Conservation (phyloP, 2,888 invertebrate genomes). For the Norana najaformis region DNA sequence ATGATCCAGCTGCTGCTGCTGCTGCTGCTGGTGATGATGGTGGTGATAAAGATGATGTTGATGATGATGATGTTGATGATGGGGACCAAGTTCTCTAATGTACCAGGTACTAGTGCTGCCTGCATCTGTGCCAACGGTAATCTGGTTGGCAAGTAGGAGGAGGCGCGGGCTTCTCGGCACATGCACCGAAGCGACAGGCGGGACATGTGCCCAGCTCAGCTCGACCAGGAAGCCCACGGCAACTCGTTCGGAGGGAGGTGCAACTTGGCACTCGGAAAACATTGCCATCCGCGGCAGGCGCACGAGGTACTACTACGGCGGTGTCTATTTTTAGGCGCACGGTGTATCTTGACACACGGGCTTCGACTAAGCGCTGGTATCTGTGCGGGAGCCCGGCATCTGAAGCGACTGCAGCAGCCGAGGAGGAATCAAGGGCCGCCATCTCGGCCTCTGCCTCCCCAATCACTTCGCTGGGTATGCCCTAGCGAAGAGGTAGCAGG, state of each 20-base stretch:
- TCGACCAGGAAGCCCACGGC: not conserved
- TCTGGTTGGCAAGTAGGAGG: not conserved
- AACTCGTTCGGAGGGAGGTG: not conserved
- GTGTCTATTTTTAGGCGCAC: not conserved
- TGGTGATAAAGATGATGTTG: not conserved
- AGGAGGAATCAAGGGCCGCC: not conserved
- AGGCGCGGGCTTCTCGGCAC: not conserved
- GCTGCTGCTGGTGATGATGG: not conserved
- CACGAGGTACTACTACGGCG: not conserved
- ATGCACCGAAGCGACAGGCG: not conserved
- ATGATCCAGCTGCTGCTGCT: not conserved
- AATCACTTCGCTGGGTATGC: not conserved
- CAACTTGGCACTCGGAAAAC: not conserved
- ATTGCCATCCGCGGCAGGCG: not conserved
- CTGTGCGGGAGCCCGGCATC: not conserved
- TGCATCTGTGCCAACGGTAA: not conserved
- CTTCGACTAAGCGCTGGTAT: not conserved
- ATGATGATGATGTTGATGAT: not conserved
- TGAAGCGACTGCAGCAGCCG: not conserved
- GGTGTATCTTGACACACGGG: not conserved
- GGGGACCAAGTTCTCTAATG: conserved; percentile 6
- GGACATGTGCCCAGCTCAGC: conserved; percentile 13
- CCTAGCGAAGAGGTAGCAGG: not conserved
- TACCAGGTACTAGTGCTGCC: not conserved
- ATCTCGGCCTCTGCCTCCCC: not conserved